Conservation (phyloP, 2,113 vertebrate genomes). For the Sapayoa aenigma region DNA sequence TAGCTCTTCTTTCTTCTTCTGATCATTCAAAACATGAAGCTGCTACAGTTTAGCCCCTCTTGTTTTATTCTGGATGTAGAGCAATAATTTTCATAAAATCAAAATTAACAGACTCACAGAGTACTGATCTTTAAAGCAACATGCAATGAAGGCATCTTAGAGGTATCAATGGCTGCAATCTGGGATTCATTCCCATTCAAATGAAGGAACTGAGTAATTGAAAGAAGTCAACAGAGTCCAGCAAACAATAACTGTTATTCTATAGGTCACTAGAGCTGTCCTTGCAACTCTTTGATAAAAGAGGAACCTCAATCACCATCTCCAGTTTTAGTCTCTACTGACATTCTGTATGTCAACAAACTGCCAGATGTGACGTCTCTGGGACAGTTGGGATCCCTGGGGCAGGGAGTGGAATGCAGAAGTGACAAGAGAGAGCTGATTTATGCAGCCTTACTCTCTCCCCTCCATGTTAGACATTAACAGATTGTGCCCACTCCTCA, state of each 20-base stretch:
- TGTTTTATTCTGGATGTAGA: neutral
- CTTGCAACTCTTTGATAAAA: neutral
- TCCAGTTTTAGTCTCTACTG: slow-evolving; percentile 9
- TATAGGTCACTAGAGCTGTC: neutral
- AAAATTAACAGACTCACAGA: slow-evolving; percentile 13
- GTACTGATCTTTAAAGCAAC: neutral
- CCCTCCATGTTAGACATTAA: neutral
- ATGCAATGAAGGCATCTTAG: neutral
- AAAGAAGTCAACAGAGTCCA: slow-evolving; percentile 3
- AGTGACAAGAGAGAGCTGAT: neutral
- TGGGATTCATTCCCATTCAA: slow-evolving; percentile 35
- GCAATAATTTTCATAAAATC: slow-evolving; percentile 14
- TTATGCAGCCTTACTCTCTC: neutral
- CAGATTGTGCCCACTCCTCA: neutral
- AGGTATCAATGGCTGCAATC: neutral
- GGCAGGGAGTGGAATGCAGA: neutral
- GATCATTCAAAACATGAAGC: neutral
- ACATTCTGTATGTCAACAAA: neutral
- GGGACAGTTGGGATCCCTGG: neutral
- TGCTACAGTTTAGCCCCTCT: neutral
- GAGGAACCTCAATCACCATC: neutral
- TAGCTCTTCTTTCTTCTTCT: neutral
- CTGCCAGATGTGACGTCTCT: neutral
- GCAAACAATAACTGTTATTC: neutral
- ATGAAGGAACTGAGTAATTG: slow-evolving; percentile 31